A percentile compares a stretch with the other conserved stretches of the same genome.
Evolutionary conservation across 1,140 invertebrate species (phyloP).

Genomic region (Drosophila tropicalis): DNA sequence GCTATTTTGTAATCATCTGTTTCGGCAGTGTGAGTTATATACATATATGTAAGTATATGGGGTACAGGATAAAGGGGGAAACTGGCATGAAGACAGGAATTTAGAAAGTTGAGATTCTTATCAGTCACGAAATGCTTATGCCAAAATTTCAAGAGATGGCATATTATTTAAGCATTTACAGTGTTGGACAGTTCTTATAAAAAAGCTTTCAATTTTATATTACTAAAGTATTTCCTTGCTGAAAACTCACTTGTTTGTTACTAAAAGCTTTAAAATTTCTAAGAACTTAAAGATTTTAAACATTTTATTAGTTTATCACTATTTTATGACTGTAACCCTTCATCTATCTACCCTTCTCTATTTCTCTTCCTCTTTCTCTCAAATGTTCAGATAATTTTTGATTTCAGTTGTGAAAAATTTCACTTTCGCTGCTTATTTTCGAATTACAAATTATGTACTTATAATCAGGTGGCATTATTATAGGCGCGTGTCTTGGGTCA

Average conservation of each 20-base stretch:
- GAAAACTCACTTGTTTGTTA: too few species aligned
- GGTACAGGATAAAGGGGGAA: background rate
- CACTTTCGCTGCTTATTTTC: constrained; percentile 2
- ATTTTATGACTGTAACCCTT: too few species aligned
- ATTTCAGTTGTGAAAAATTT: background rate
- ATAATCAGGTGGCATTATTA: constrained; percentile 8
- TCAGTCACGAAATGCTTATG: background rate
- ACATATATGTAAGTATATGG: constrained; percentile 16
- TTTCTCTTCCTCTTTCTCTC: background rate
- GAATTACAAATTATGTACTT: constrained; percentile 3
- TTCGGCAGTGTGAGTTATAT: constrained; percentile 15
- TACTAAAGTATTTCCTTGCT: too few species aligned
- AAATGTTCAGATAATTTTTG: background rate
- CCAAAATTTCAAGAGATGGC: background rate
- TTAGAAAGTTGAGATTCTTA: background rate
- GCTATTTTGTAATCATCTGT: constrained; percentile 54
- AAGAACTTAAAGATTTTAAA: too few species aligned
- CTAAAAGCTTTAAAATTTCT: too few species aligned
- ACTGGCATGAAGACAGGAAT: background rate
- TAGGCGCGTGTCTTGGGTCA: constrained; percentile 2
- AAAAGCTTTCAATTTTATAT: too few species aligned
- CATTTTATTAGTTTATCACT: too few species aligned
- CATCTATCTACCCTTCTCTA: too few species aligned
- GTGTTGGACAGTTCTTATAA: too few species aligned
- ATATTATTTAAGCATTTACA: too few species aligned